Percentiles rank a stretch among this genome's conserved stretches.
Evolutionary conservation across 2,797 vertebrate genomes (phyloP).

Genomic region (Clangula hyemalis): DNA sequence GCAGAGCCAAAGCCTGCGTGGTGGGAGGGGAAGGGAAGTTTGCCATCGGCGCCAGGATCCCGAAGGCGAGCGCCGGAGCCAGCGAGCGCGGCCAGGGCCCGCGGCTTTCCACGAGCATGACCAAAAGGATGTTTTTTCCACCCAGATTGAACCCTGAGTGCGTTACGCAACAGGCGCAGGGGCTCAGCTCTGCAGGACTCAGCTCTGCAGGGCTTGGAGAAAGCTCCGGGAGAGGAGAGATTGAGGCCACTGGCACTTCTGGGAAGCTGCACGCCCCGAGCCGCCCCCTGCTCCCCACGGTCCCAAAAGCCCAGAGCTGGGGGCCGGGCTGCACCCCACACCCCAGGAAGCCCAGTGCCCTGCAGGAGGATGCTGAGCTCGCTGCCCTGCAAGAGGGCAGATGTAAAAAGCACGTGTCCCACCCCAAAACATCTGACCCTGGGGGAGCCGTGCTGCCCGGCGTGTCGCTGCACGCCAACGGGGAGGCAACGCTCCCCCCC

Average conservation of each 20-base stretch:
- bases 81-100: neutral
- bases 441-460: neutral
- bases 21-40: neutral
- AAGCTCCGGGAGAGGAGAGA: neutral
- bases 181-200: neutral
- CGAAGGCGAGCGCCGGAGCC: fast-evolving
- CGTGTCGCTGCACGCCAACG: neutral
- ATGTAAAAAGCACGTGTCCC: neutral
- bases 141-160: fast-evolving
- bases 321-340: neutral
- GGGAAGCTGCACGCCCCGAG: neutral
- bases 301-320: neutral
- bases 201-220: no score
- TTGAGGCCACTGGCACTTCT: neutral
- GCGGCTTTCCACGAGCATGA: neutral
- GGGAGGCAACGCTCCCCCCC: neutral
- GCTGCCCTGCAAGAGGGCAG: no score
- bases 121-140: neutral
- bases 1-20: fast-evolving
- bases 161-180: neutral
- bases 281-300: neutral
- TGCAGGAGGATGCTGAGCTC: no score
- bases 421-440: neutral
- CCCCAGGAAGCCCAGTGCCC: no score
- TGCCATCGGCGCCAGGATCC: fast-evolving